These are phyloP conservation scores for Pipistrellus pygmaeus DNA, from an alignment of 2,797 vertebrate genomes.

Conservation along the genomic window DNA sequence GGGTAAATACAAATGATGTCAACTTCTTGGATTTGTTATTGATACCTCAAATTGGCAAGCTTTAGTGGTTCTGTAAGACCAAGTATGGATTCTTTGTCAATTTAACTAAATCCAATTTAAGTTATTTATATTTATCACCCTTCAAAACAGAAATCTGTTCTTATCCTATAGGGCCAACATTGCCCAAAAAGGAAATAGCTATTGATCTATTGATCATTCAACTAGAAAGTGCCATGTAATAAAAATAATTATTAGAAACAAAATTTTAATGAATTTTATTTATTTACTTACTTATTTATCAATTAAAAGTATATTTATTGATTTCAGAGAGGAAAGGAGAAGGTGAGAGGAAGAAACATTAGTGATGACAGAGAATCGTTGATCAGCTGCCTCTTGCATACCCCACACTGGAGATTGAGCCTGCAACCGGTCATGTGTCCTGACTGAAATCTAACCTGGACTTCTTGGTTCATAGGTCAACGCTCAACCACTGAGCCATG, in stretches of 20 bases:
- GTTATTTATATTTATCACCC: background rate
- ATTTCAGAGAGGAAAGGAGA: too few relatives aligned
- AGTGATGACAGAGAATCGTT: too few relatives aligned
- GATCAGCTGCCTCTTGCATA: too few relatives aligned
- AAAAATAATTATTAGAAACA: background rate
- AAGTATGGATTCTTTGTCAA: background rate
- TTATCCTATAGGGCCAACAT: background rate
- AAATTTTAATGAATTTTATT: background rate
- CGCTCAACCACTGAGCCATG: too few relatives aligned
- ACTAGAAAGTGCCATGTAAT: background rate
- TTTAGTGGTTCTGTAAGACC: background rate
- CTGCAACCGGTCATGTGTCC: too few relatives aligned
- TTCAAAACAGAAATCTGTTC: background rate
- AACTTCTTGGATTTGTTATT: slow-evolving; percentile 13
- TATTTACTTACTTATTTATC: too few relatives aligned
- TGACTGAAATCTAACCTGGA: too few relatives aligned
- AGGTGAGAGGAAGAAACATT: too few relatives aligned
- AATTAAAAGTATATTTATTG: too few relatives aligned
- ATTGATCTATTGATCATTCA: background rate
- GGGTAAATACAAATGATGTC: background rate
- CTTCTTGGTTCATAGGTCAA: too few relatives aligned
- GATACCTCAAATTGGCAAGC: background rate
- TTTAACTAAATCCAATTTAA: background rate
- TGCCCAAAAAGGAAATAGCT: background rate
- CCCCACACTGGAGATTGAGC: too few relatives aligned